Evolutionary conservation across 35 echinoderm and acorn worm species (phyloP).

Genomic region (Patiria miniata): DNA sequence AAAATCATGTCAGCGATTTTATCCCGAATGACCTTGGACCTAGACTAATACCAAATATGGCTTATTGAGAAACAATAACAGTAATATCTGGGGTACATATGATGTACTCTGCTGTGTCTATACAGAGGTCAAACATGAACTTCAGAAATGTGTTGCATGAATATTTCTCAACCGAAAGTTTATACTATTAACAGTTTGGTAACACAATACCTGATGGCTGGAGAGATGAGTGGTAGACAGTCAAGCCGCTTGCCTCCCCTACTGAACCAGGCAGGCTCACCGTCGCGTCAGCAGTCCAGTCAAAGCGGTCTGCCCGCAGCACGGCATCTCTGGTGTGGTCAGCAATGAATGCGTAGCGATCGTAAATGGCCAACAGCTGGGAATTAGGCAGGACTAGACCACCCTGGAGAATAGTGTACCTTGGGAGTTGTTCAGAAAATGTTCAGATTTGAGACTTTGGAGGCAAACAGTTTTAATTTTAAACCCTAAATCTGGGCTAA

Average conservation of each 20-base stretch:
- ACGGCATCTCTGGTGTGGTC: conserved; percentile 59
- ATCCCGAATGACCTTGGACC: too few relatives aligned
- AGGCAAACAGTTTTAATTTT: neutral
- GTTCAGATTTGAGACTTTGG: neutral
- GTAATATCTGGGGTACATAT: too few relatives aligned
- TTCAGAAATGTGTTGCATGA: too few relatives aligned
- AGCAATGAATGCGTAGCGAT: conserved; percentile 55
- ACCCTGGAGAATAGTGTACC: conserved; percentile 64
- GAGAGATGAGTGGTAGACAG: conserved; percentile 46
- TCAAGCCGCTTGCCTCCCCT: conserved; percentile 5
- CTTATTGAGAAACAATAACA: too few relatives aligned
- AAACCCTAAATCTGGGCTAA: too few relatives aligned
- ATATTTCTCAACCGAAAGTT: too few relatives aligned
- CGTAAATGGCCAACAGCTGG: conserved; percentile 55
- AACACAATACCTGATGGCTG: conserved; percentile 75
- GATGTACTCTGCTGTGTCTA: too few relatives aligned
- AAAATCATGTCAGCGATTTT: too few relatives aligned
- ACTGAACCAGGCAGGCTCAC: conserved; percentile 9
- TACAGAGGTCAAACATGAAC: too few relatives aligned
- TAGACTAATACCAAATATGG: too few relatives aligned
- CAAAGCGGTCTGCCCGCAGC: conserved; percentile 49
- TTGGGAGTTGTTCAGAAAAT: neutral
- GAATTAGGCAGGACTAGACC: conserved; percentile 47
- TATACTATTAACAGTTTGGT: too few relatives aligned
- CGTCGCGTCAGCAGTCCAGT: conserved; percentile 19